Base-by-base conservation (phyloP, 2,888 invertebrate genomes). In the Chrysodeixis includens region DNA sequence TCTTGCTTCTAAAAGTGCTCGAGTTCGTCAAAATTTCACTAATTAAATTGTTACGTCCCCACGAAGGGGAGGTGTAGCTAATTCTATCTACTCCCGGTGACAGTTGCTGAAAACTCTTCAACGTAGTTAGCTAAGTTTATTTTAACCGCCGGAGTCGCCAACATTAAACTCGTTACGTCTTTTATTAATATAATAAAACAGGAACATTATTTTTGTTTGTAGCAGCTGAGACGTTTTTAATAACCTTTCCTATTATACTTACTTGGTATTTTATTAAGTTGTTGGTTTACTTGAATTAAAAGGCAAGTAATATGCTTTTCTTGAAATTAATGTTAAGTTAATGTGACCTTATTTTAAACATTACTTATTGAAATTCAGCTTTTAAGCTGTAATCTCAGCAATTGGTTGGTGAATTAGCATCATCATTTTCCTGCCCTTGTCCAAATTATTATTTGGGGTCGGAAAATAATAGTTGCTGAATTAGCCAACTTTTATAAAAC, bases 161-260 rank as follows among this genome's bases (percentile, higher is more conserved):
- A 30, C 66, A 66, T 75, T 78, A 69, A 46, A 44, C 30, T 62
- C 16, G 65, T 74, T 55, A 74, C 66, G 56, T 69, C 67, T 75
- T 71, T 76, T 67, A 79, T 79, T 79, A 79, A 71, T 82, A 64
- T 69, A 79, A 79, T 79, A 79, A 81, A 76, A 67, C 56, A 66
- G 30, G 67, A 53, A 69, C 55, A 64, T 70, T 70, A 64, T 64
- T 74, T 53, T 30, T 66, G 55, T 60, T 62, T 58, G 54, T 64
- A 68, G 58, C 71, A 69, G 66, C 71, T 60, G 75, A 69, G 51
- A 52, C 60, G 44, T 66, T 62, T 22, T 16, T 16, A 68, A 49
- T 26, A 26, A 59, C 59, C 8, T 57, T 76, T 62, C 30, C 56
- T n/a, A n/a, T n/a, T n/a, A n/a, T n/a, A n/a, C n/a, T n/a, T 58